Percentiles rank a stretch among this genome's conserved stretches.
phyloP scores from a whole-genome alignment of 2,888 invertebrate genomes.

The Oxystoma pomonae region DNA sequence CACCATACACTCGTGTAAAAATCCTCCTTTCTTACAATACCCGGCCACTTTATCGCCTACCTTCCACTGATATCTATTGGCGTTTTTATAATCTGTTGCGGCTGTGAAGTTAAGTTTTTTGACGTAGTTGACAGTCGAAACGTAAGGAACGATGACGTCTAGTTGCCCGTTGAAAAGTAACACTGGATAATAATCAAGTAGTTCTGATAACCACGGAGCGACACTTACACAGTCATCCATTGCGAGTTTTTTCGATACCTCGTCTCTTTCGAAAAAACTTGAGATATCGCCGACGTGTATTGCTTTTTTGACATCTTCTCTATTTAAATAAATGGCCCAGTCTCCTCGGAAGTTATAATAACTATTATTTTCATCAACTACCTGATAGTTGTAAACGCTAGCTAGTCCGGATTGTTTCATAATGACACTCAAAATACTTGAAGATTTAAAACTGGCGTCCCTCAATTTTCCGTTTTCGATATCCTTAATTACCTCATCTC shows the following conservation, averaged over 20 bases:
- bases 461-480: neutral
- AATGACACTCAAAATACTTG: neutral
- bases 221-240: neutral
- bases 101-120: neutral
- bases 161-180: neutral
- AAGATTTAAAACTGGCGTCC: neutral
- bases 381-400: neutral
- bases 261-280: too few relatives aligned
- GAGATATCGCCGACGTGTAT: neutral
- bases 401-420: neutral
- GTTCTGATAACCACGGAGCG: neutral
- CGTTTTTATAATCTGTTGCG: neutral
- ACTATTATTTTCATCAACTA: neutral
- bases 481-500: constrained; percentile 56
- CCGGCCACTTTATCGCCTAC: neutral
- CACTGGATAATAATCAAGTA: neutral
- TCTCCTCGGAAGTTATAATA: neutral
- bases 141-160: neutral
- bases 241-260: neutral
- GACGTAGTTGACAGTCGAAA: neutral
- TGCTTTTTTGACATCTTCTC: neutral
- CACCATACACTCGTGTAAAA: neutral
- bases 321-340: neutral
- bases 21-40: neutral
- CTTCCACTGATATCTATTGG: neutral